These are phyloP conservation scores for Acrossocheilus wenchowensis DNA, from an alignment of 2,797 vertebrate genomes.

Conservation along the genomic window DNA sequence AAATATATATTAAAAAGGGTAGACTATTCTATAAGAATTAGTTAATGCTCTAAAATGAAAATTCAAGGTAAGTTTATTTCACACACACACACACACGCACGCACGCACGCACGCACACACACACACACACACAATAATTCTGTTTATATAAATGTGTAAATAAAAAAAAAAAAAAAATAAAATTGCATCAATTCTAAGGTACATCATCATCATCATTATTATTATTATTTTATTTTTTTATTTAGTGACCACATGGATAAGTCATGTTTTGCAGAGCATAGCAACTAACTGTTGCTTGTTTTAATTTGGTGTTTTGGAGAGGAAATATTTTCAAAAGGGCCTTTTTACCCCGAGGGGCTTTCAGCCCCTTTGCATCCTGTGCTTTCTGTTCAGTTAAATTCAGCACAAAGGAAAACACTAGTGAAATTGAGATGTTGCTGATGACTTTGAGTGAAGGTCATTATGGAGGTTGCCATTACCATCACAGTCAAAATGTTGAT, in stretches of 20 bases:
- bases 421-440: neutral
- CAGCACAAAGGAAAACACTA: neutral
- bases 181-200: no score
- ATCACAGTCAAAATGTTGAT: neutral
- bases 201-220: neutral
- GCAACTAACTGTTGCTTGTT: neutral
- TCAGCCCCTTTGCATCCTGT: neutral
- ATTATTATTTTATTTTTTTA: neutral
- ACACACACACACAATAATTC: no score
- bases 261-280: neutral
- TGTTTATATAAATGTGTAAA: no score
- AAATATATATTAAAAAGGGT: no score
- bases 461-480: neutral
- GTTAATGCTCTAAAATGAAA: no score
- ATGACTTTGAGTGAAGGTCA: conserved; percentile 7
- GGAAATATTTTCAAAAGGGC: neutral
- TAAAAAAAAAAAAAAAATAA: no score
- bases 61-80: no score
- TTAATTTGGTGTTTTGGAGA: neutral
- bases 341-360: neutral
- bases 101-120: no score
- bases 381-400: conserved; percentile 2
- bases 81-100: no score
- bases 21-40: no score
- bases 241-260: neutral